A percentile compares a stretch with the other conserved stretches of the same genome.
Evolutionary conservation across 2,888 invertebrate species (phyloP).

Genomic region (Eristalis tenax): DNA sequence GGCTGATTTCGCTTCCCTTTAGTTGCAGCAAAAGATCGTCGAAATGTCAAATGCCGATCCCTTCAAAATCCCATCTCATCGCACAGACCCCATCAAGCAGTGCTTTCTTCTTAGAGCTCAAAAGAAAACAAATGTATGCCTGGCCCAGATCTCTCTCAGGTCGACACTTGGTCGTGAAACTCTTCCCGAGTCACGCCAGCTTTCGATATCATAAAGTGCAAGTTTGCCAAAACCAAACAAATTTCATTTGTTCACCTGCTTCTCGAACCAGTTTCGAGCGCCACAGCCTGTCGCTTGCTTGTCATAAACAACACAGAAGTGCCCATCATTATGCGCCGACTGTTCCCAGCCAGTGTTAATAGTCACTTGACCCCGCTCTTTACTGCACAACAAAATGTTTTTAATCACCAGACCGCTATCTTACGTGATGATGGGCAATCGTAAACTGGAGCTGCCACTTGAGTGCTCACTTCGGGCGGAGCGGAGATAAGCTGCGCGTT

Average conservation of each 20-base stretch:
- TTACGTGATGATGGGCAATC: not conserved
- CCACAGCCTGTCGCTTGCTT: not conserved
- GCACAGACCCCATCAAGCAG: not conserved
- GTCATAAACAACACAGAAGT: not conserved
- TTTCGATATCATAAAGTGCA: not conserved
- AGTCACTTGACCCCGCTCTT: slow-evolving; percentile 15
- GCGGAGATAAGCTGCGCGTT: slow-evolving; percentile 37
- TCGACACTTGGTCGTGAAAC: not conserved
- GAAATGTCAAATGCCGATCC: too few species aligned
- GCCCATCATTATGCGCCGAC: not conserved
- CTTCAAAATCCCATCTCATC: too few species aligned
- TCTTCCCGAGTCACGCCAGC: not conserved
- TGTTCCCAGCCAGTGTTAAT: not conserved
- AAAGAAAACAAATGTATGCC: not conserved
- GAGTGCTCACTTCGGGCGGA: slow-evolving; percentile 29
- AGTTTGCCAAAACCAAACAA: not conserved
- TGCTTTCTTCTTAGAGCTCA: not conserved
- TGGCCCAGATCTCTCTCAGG: not conserved
- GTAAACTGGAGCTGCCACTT: slow-evolving; percentile 44
- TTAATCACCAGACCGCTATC: slow-evolving; percentile 12
- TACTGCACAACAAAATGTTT: not conserved
- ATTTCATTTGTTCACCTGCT: not conserved
- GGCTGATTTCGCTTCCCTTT: too few species aligned
- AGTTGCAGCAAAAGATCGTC: too few species aligned
- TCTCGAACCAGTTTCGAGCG: not conserved